A percentile compares a stretch with the other conserved stretches of the same genome.
phyloP scores from a whole-genome alignment of 2,888 invertebrate genomes.

The Athalia cordata region DNA sequence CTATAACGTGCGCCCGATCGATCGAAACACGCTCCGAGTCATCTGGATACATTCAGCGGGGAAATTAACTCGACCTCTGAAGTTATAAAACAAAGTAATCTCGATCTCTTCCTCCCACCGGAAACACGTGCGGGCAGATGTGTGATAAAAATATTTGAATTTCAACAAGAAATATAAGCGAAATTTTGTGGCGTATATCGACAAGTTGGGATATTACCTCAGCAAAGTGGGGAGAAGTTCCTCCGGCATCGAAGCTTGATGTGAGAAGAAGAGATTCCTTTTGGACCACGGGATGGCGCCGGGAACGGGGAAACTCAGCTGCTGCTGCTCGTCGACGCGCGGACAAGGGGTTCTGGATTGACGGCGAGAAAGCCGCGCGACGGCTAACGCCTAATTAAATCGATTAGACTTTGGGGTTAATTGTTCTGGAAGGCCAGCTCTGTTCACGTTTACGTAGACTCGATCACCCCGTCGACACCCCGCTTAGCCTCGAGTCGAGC shows the following conservation, averaged over 20 bases:
- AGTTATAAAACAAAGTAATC: too few species aligned
- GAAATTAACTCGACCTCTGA: too few species aligned
- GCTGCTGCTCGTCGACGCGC: slow-evolving; percentile 39
- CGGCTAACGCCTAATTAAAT: slow-evolving; percentile 66
- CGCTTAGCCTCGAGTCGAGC: neutral
- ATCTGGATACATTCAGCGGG: too few species aligned
- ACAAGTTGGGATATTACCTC: neutral
- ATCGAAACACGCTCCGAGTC: too few species aligned
- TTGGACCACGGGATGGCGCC: slow-evolving; percentile 55
- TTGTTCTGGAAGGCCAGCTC: slow-evolving; percentile 67
- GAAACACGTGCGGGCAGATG: too few species aligned
- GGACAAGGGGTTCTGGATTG: slow-evolving; percentile 52
- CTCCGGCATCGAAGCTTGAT: neutral
- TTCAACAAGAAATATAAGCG: too few species aligned
- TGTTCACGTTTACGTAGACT: neutral
- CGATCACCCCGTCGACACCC: neutral
- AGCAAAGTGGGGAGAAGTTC: neutral
- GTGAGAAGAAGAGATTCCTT: neutral
- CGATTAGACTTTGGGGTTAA: slow-evolving; percentile 70
- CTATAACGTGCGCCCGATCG: too few species aligned
- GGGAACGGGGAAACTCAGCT: slow-evolving; percentile 46
- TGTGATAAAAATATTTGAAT: too few species aligned
- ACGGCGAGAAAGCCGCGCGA: slow-evolving; percentile 59
- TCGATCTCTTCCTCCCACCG: too few species aligned
- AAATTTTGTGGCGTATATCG: too few species aligned